Evolutionary conservation across 2,888 invertebrate species (phyloP), one percentile per base, ranked within the genome.

Genomic region (Drosophila acutilabella): DNA sequence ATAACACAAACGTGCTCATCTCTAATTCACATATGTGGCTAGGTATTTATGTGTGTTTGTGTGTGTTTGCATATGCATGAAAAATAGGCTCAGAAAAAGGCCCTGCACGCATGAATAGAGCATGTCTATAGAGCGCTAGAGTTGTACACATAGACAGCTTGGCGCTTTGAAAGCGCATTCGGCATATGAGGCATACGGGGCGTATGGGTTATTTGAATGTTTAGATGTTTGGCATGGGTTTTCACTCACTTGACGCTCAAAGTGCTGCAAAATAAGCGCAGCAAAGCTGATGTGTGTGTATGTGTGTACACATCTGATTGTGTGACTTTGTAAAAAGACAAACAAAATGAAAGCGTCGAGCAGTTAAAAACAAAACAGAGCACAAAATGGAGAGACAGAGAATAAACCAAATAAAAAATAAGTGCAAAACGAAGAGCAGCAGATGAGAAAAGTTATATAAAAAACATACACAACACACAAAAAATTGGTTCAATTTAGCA

Each of bases 211-310:
- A 13, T 36, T 36, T 11, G 36, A 30, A 30, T 30, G 36, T 36
- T 36, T 36, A 13, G 13, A 13, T 36, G 36, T 36, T 36, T 36
- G 36, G 36, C 4, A 36, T 53, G 82, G 66, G 67, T 84, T 88
- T 84, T 88, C 87, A 84, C 81, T 75, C 88, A 89, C 85, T 85
- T 85, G 87, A 85, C 88, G 89, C 79, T 77, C 74, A 85, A 81
- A 85, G 89, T 85, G 84, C 61, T 77, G 85, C 75, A 77, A 86
- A 83, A 88, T 79, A 78, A 83, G 70, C 78, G 78, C 76, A 78
- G 76, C 61, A 62, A 70, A 73, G 69, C 67, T 67, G 48, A 80
- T 10, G 2, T 5, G 38, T 74, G 74, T 64, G 41, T 47, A 45
- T 60, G n/a, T n/a, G 41, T 30, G 33, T 42, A 54, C 48, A 68